Evolutionary conservation across 2,797 vertebrate species (phyloP), one percentile per base, ranked within the genome.

Genomic region (Smutsia temminckii): DNA sequence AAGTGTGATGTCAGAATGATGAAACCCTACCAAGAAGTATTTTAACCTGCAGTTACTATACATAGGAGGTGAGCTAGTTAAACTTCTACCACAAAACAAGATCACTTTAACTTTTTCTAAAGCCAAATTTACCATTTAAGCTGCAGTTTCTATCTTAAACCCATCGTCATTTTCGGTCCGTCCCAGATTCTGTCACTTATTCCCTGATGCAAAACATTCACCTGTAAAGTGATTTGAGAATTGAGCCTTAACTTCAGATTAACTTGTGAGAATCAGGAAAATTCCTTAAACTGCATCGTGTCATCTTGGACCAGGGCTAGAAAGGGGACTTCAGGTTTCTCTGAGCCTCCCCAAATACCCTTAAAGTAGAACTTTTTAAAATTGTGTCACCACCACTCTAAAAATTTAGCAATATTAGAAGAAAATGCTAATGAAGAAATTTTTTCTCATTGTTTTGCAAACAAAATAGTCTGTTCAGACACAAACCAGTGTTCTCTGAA

Each of bases 21-120:
- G 95, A 96, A 96, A 97, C 96, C 95, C 96, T 94, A 63, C 96
- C 97, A 13, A 46, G 69, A 96, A 97, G 23, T 96, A 94, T 92
- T 97, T 96, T 95, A 96, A 96, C 97, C 97, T 98, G 97, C 98
- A 88, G n/a, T 95, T 79, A 91, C 94, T 89, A 68, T 92, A 96
- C 95, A 90, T 94, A 97, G 97, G 97, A 98, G 95, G 95, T 95
- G 96, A 98, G 97, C 98, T 98, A 96, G 97, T 98, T 71, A 97
- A 96, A 98, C 96, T 95, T 98, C 97, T 98, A 98, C 98, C 98
- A 98, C 97, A 96, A 97, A 98, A 98, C 98, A 97, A 97, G 98
- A 98, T 98, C 97, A 97, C 98, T 98, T 96, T 98, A 98, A 98
- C 98, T 98, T 97, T 97, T 97, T 98, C 42, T 97, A 97, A 98